Conservation (phyloP, 1,140 invertebrate species). For the Tetragnatha versicolor region DNA sequence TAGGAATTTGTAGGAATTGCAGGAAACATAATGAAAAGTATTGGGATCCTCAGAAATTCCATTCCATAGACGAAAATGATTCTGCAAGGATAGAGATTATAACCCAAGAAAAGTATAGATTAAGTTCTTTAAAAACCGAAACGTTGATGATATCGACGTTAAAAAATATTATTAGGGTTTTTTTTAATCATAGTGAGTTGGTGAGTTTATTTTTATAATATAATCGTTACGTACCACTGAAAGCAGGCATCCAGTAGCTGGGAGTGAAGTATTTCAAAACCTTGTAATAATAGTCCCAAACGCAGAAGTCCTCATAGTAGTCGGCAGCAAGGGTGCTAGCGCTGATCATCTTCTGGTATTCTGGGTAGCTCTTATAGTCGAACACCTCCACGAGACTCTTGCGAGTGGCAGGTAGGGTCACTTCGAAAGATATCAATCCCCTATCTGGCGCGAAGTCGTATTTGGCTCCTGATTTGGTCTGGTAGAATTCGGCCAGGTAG, state of each 20-base stretch:
- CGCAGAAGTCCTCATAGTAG: slow-evolving; percentile 52
- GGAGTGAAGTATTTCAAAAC: slow-evolving; percentile 34
- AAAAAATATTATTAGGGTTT: not conserved
- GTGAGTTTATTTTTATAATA: not conserved
- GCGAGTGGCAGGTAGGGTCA: slow-evolving; percentile 13
- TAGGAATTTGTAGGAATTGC: no score
- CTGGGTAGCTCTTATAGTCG: slow-evolving; percentile 40
- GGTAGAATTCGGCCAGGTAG: slow-evolving; percentile 32
- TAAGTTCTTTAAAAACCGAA: no score
- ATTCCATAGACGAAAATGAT: no score
- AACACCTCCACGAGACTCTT: slow-evolving; percentile 31
- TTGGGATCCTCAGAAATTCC: no score
- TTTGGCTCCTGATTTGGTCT: slow-evolving; percentile 24
- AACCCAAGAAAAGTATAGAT: no score
- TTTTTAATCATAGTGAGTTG: not conserved
- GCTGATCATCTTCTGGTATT: slow-evolving; percentile 36
- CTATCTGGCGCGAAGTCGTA: slow-evolving; percentile 36
- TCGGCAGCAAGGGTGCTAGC: slow-evolving; percentile 7
- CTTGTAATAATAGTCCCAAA: slow-evolving; percentile 55
- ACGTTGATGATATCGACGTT: no score
- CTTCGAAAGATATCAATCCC: slow-evolving; percentile 34
- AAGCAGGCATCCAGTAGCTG: slow-evolving; percentile 39
- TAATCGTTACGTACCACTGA: slow-evolving; percentile 23
- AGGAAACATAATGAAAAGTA: no score
- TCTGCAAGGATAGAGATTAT: no score